Base-by-base conservation (phyloP, 2,888 invertebrate genomes). In the Polyommatus iphigenia region DNA sequence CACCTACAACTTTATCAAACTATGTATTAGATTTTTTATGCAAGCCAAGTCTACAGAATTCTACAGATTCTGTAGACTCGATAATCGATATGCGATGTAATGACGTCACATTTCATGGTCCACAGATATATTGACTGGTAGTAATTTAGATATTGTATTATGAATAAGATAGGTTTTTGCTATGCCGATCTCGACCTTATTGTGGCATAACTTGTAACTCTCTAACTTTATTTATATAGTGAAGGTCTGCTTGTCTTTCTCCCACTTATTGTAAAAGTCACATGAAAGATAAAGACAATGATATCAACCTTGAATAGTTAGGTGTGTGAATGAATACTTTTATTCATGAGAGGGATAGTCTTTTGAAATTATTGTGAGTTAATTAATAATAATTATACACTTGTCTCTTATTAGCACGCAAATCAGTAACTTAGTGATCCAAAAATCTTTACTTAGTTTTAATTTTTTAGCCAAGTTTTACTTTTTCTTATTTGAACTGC, bases 121-220 rank as follows among this genome's bases (percentile, higher is more conserved):
- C 1, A 54, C 18, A 18, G 54, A 54, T 54, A 54, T 3, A 3
- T 18, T 8, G 20, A 18, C 59, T 59, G 15, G 7, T 59, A 59
- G 20, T 29, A 6, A 67, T 67, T 67, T 29, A 15, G 67, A 0
- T 29, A 67, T 62, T 32, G 67, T 67, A 67, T 67, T 67, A 67
- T 67, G 29, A 67, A 32, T 32, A 18, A 32, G 24, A 18, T 46
- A 24, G 24, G 24, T 13, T 73, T 20, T 24, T 46, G 75, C 54
- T 54, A 46, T 46, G 75, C 75, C 54, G 75, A 75, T 75, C 50
- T 75, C 75, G 46, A 50, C 24, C 50, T 75, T 54, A 24, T 54
- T 54, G 15, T 29, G 54, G 73, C n/a, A n/a, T 20, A 59, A 59
- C 15, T 50, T 50, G 15, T 50, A 41, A 41, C 41, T 41, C 36